Percentiles rank a stretch among this genome's conserved stretches.
Conservation (phyloP, 2,113 vertebrate species). For the Xiphophorus couchianus region DNA sequence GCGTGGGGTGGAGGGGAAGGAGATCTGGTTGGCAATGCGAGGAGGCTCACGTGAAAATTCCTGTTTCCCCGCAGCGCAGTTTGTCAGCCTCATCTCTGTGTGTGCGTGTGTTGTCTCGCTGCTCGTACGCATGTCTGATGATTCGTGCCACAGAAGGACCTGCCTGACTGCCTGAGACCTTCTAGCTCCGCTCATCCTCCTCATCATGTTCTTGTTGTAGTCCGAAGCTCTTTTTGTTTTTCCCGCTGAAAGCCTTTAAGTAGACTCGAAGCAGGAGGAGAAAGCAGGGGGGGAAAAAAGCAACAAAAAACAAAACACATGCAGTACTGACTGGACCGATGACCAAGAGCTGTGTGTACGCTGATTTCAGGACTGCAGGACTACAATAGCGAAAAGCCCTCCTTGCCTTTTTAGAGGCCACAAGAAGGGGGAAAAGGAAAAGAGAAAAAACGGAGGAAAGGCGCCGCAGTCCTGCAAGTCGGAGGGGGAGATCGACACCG, state of each 20-base stretch:
- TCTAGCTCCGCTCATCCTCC: constrained; percentile 43
- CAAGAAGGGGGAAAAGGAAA: not conserved
- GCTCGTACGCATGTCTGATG: constrained; percentile 36
- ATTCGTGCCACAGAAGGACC: constrained; percentile 24
- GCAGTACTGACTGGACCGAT: not conserved
- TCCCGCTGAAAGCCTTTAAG: constrained; percentile 46
- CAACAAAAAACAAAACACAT: not conserved
- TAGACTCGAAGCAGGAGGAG: constrained; percentile 29
- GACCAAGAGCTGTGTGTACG: not conserved
- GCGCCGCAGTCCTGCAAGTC: constrained; percentile 47
- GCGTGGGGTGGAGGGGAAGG: not conserved
- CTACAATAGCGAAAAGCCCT: not conserved
- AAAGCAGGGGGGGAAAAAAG: not conserved
- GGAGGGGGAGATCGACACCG: constrained; percentile 47
- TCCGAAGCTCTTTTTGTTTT: constrained; percentile 52
- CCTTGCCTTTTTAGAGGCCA: not conserved
- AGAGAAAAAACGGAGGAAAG: constrained; percentile 42
- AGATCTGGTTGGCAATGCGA: constrained; percentile 70
- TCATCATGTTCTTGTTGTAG: constrained; percentile 57
- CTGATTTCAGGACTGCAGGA: not conserved
- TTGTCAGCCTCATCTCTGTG: constrained; percentile 43
- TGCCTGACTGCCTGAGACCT: constrained; percentile 44
- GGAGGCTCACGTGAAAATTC: constrained; percentile 81
- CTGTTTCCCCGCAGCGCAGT: constrained; percentile 80
- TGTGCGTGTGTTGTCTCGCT: constrained; percentile 3